Conservation (phyloP, 1,140 invertebrate genomes). For the Drosophila parvula region DNA sequence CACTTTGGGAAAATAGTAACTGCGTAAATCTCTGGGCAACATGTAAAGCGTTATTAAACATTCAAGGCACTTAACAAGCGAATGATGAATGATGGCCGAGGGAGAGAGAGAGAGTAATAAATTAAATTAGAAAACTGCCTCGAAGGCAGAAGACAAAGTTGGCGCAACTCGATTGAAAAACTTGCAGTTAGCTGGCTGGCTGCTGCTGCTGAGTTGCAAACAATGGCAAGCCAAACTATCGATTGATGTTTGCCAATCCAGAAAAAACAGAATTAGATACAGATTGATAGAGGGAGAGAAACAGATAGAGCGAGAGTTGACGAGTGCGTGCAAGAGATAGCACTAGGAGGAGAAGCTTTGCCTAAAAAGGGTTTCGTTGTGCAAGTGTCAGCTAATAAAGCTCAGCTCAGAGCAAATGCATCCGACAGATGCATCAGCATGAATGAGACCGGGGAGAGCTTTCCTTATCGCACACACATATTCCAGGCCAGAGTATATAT, state of each 20-base stretch:
- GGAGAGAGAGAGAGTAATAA: slow-evolving; percentile 14
- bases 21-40: slow-evolving; percentile 28
- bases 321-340: slow-evolving; percentile 18
- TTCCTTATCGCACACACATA: slow-evolving; percentile 25
- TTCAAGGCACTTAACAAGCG: slow-evolving; percentile 29
- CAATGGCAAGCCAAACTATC: slow-evolving; percentile 44
- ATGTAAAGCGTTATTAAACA: slow-evolving; percentile 37
- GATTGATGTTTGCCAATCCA: slow-evolving; percentile 47
- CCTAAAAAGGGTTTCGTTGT: slow-evolving; percentile 26
- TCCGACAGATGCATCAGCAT: slow-evolving; percentile 33
- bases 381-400: slow-evolving; percentile 43
- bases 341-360: slow-evolving; percentile 17
- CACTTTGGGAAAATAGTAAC: slow-evolving; percentile 34
- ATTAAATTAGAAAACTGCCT: slow-evolving; percentile 34
- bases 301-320: not conserved
- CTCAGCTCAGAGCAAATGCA: slow-evolving; percentile 16
- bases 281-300: not conserved
- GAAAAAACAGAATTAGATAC: slow-evolving; percentile 8
- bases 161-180: slow-evolving; percentile 49
- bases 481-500: not conserved
- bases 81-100: slow-evolving; percentile 12
- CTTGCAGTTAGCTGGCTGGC: slow-evolving; percentile 30
- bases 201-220: slow-evolving; percentile 6
- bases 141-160: slow-evolving; percentile 36
- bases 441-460: slow-evolving; percentile 20